Evolutionary conservation across 1,140 invertebrate genomes (phyloP).

Genomic region (Acromyrmex echinatior): DNA sequence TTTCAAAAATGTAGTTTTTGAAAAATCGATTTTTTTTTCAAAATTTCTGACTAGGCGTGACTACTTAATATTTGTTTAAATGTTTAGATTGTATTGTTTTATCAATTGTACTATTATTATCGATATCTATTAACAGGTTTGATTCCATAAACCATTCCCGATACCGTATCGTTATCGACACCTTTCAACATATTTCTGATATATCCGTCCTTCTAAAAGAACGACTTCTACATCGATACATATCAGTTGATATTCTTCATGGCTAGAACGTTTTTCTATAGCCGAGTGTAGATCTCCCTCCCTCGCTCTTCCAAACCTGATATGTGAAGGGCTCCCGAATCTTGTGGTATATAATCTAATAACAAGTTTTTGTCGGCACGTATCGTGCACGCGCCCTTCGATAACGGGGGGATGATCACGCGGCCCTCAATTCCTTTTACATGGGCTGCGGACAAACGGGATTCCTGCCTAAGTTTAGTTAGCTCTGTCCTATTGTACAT

Average conservation of each 20-base stretch:
- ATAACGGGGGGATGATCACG: slow-evolving; percentile 70
- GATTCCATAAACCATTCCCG: not conserved
- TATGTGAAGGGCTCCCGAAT: slow-evolving; percentile 53
- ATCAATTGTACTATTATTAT: not conserved
- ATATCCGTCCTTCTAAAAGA: not conserved
- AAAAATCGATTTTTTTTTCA: too few species aligned
- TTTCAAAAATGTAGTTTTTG: too few species aligned
- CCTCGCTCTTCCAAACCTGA: slow-evolving; percentile 13
- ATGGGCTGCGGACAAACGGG: slow-evolving; percentile 69
- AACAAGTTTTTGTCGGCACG: slow-evolving; percentile 84
- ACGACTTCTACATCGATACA: slow-evolving; percentile 34
- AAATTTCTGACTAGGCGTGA: too few species aligned
- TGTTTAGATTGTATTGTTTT: slow-evolving; percentile 19
- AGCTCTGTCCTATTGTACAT: slow-evolving; percentile 84
- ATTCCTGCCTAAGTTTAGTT: slow-evolving; percentile 78
- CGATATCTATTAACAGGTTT: not conserved
- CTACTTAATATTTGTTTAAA: not conserved
- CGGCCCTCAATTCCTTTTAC: slow-evolving; percentile 49
- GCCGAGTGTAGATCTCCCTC: not conserved
- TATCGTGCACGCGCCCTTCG: slow-evolving; percentile 81
- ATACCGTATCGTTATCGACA: not conserved
- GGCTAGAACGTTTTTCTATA: slow-evolving; percentile 44
- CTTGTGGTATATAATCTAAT: slow-evolving; percentile 83
- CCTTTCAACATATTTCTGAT: slow-evolving; percentile 5
- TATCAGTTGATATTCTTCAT: slow-evolving; percentile 55